Evolutionary conservation across 2,797 vertebrate species (phyloP).

Genomic region (Cossypha caffra): DNA sequence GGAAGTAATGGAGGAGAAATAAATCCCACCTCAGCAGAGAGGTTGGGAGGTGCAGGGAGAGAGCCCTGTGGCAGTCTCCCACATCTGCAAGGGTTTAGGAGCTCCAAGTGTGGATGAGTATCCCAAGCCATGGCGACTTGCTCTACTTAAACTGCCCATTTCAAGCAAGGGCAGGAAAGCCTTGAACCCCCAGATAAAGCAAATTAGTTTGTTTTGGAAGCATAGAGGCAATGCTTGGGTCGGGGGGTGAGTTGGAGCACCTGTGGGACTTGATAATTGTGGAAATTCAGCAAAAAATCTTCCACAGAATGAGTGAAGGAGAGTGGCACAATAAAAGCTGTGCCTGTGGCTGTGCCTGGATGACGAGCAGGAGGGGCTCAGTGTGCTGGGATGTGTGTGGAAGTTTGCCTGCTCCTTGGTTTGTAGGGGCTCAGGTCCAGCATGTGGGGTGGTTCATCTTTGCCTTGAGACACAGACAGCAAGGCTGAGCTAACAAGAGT

Average conservation of each 20-base stretch:
- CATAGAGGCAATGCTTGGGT: rapidly evolving
- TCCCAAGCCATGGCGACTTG: not conserved
- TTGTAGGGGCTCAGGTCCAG: not conserved
- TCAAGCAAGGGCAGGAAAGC: not conserved
- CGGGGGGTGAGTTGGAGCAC: not conserved
- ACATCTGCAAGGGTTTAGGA: not conserved
- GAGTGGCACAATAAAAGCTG: not conserved
- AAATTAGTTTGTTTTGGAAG: not conserved
- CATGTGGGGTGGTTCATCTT: not conserved
- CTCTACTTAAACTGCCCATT: not conserved
- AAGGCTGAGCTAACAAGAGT: not conserved
- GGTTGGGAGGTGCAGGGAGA: not conserved
- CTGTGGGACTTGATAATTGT: not conserved
- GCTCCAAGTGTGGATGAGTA: not conserved
- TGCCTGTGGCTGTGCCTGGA: not conserved
- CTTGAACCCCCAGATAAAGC: not conserved
- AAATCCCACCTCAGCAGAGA: not conserved
- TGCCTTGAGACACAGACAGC: not conserved
- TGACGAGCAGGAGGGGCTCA: not conserved
- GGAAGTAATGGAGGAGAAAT: not conserved
- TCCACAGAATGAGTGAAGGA: not conserved
- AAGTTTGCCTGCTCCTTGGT: not conserved
- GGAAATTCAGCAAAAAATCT: not conserved
- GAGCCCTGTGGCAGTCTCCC: not conserved
- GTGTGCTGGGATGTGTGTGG: rapidly evolving